phyloP scores from a whole-genome alignment of 2,113 vertebrate species.

The Garra rufa region DNA sequence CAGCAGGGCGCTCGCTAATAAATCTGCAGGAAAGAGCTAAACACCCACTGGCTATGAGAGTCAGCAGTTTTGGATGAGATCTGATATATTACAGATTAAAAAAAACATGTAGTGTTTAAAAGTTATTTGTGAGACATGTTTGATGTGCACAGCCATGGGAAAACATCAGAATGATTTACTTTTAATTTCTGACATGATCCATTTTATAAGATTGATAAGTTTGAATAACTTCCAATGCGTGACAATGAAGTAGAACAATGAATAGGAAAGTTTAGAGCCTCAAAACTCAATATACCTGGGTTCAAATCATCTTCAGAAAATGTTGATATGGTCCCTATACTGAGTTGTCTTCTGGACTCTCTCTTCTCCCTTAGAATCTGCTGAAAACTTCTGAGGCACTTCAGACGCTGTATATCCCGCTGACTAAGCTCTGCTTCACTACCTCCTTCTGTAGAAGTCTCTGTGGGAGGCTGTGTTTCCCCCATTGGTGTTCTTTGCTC shows the following conservation, averaged over 20 bases:
- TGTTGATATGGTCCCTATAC: constrained; percentile 82
- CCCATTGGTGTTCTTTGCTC: constrained; percentile 30
- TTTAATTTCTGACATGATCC: background rate
- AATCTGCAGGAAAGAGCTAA: constrained; percentile 9
- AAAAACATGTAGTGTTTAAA: background rate
- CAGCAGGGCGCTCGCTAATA: background rate
- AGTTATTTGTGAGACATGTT: background rate
- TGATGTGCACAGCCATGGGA: background rate
- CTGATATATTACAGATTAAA: background rate
- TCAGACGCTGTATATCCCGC: constrained; percentile 84
- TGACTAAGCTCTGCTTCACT: constrained; percentile 60
- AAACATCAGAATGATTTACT: background rate
- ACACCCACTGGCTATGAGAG: constrained; percentile 24
- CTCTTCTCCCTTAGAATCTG: constrained; percentile 90
- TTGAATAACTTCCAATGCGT: no score
- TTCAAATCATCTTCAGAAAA: constrained; percentile 82
- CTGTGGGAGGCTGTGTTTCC: constrained; percentile 12
- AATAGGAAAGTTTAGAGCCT: background rate
- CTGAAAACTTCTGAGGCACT: constrained; percentile 91
- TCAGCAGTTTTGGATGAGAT: constrained; percentile 33
- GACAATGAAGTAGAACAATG: constrained; percentile 1
- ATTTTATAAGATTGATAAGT: background rate
- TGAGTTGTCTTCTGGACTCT: constrained; percentile 84
- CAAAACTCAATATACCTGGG: constrained; percentile 77
- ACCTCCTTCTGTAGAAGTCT: background rate